Evolutionary conservation across 1,140 invertebrate species (phyloP).

Genomic region (Drosophila trapezifrons): DNA sequence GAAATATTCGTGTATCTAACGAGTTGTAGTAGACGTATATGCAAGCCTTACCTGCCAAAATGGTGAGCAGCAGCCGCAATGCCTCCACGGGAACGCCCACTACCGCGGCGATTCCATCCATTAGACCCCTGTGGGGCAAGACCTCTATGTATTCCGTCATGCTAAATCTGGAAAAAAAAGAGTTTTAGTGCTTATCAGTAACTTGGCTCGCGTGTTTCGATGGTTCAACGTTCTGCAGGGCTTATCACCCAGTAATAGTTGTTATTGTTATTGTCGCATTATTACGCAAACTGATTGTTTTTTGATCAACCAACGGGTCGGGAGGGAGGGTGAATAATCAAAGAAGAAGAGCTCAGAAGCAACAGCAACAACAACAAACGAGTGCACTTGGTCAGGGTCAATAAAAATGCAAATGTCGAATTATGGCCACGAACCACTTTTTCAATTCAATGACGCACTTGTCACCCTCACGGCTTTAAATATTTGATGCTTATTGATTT

Average conservation of each 20-base stretch:
- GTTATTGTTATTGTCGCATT: constrained; percentile 29
- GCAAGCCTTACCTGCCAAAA: constrained; percentile 86
- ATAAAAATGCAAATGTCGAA: constrained; percentile 9
- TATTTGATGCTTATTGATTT: constrained; percentile 59
- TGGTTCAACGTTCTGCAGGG: constrained; percentile 20
- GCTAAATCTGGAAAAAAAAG: constrained; percentile 39
- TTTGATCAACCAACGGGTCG: constrained; percentile 9
- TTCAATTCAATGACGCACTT: constrained; percentile 16
- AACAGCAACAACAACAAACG: constrained; percentile 28
- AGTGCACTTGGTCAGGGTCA: constrained; percentile 50
- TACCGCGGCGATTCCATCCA: constrained; percentile 62
- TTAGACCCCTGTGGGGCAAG: constrained; percentile 20
- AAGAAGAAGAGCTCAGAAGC: constrained; percentile 9
- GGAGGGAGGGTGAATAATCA: not conserved
- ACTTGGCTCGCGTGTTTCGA: constrained; percentile 26
- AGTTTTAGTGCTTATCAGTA: constrained; percentile 18
- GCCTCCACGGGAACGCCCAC: constrained; percentile 87
- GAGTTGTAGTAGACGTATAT: too few relatives aligned
- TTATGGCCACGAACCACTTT: not conserved
- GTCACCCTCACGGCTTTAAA: constrained; percentile 26
- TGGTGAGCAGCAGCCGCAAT: constrained; percentile 88
- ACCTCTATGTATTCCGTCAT: constrained; percentile 25
- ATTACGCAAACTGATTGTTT: constrained; percentile 54
- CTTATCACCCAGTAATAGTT: constrained; percentile 40
- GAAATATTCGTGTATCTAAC: not conserved